Conservation (phyloP, 2,888 invertebrate species). For the Cataglyphis rosenhaueri region DNA sequence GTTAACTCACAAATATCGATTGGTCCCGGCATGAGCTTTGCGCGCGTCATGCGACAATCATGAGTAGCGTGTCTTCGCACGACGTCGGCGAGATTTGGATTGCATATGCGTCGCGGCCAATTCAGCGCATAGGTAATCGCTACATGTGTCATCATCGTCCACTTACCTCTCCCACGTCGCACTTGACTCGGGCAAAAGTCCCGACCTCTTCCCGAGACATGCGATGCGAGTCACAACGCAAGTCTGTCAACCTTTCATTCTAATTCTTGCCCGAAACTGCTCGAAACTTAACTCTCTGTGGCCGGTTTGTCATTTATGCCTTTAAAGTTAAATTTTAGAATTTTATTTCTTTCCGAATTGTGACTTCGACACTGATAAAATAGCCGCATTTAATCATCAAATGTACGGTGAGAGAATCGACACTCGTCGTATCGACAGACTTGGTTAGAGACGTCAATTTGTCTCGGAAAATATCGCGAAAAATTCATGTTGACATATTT, state of each 20-base stretch:
- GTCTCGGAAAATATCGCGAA: not conserved
- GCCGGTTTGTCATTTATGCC: not conserved
- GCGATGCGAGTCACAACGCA: slow-evolving; percentile 1
- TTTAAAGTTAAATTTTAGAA: not conserved
- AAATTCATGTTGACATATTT: not conserved
- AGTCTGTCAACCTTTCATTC: not conserved
- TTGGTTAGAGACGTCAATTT: not conserved
- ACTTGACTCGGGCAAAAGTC: not conserved
- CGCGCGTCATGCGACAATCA: slow-evolving; percentile 68
- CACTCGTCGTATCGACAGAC: not conserved
- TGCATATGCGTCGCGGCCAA: slow-evolving; percentile 73
- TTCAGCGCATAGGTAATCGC: slow-evolving; percentile 66
- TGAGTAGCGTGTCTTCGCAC: slow-evolving; percentile 52
- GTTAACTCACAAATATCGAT: slow-evolving; percentile 82
- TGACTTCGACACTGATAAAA: not conserved
- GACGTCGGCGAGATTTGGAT: slow-evolving; percentile 53
- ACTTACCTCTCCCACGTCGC: not conserved
- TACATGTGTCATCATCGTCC: not conserved
- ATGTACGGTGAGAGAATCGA: not conserved
- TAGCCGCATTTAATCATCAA: not conserved
- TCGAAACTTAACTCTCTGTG: not conserved
- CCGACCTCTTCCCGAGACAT: not conserved
- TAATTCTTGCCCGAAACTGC: not conserved
- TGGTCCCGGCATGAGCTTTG: slow-evolving; percentile 66
- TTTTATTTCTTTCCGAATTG: not conserved